A percentile compares a stretch with the other conserved stretches of the same genome.
Conservation (phyloP, 2,888 invertebrate genomes). For the Syrphus vitripennis region DNA sequence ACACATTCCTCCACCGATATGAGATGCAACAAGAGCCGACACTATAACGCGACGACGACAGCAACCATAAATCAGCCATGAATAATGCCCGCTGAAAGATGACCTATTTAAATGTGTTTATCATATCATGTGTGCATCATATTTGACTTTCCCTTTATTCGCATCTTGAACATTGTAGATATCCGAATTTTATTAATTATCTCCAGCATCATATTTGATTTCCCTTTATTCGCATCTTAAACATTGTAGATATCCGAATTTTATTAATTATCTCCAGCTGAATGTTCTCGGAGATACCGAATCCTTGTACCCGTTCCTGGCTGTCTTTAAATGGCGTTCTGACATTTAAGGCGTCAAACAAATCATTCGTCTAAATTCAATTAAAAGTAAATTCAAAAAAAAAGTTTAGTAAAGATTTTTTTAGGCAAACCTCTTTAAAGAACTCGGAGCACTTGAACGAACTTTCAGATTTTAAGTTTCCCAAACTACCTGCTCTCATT, state of each 20-base stretch:
- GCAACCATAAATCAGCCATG: too few relatives aligned
- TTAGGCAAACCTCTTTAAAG: background rate
- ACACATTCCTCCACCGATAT: too few relatives aligned
- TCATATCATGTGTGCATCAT: too few relatives aligned
- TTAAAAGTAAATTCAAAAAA: background rate
- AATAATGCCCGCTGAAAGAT: too few relatives aligned
- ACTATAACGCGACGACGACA: too few relatives aligned
- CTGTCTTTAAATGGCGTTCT: background rate
- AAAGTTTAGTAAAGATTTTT: background rate
- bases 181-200: too few relatives aligned
- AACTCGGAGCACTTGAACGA: background rate
- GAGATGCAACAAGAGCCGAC: too few relatives aligned
- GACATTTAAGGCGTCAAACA: background rate
- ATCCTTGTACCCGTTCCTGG: background rate
- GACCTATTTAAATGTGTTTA: too few relatives aligned
- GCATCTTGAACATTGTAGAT: background rate
- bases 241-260: background rate
- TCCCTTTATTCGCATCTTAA: too few relatives aligned
- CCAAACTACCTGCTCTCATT: conserved; percentile 54
- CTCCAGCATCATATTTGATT: too few relatives aligned
- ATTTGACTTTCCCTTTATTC: background rate
- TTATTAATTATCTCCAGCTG: background rate
- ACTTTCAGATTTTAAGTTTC: background rate
- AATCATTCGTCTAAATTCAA: background rate
- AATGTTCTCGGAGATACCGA: background rate